Percentiles rank a stretch among this genome's conserved stretches.
Evolutionary conservation across 2,797 vertebrate genomes (phyloP).

Genomic region (Pipistrellus kuhlii): DNA sequence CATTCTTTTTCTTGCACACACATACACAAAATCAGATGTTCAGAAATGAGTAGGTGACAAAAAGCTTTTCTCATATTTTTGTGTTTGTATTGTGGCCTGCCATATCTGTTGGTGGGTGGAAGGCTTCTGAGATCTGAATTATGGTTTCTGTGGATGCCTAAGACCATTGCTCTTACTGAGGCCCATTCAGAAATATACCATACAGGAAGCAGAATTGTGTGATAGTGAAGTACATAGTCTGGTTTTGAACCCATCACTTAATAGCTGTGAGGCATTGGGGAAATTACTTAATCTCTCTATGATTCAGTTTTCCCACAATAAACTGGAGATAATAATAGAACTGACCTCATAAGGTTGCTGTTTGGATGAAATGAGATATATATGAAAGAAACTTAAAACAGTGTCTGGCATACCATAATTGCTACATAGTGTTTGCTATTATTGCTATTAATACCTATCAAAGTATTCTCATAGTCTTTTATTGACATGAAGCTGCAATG

Average conservation of each 20-base stretch:
- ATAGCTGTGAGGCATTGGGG: not conserved
- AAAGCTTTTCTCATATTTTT: not conserved
- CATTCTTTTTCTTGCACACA: not conserved
- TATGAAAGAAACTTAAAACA: not conserved
- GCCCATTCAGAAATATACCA: not conserved
- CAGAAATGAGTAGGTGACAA: not conserved
- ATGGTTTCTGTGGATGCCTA: not conserved
- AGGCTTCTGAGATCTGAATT: not conserved
- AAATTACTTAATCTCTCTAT: not conserved
- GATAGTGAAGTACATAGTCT: not conserved
- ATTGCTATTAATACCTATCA: not conserved
- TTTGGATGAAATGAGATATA: not conserved
- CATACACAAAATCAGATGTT: not conserved
- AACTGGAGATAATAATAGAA: not conserved
- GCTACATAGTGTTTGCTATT: not conserved
- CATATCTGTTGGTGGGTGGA: not conserved
- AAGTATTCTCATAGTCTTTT: not conserved
- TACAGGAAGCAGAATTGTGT: not conserved
- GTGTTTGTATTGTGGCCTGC: not conserved
- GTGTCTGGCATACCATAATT: not conserved
- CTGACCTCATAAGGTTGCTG: not conserved
- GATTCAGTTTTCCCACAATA: not conserved
- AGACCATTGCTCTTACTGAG: not conserved
- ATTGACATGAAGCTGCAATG: not conserved
- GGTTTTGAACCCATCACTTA: not conserved